These are phyloP conservation scores for Cyclina sinensis DNA, from an alignment of 1,140 invertebrate species.

Conservation along the genomic window DNA sequence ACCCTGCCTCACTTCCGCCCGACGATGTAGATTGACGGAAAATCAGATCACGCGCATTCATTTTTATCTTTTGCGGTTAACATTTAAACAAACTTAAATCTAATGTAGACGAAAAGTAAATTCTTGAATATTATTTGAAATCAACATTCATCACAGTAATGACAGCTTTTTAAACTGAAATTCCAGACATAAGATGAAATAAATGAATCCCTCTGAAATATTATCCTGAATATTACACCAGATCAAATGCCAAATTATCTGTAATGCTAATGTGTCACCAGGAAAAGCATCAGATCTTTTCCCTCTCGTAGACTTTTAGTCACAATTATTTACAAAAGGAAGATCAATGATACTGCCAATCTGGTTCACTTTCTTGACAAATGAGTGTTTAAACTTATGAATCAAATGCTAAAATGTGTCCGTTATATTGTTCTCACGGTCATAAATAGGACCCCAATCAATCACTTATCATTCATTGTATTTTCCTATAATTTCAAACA, in stretches of 20 bases:
- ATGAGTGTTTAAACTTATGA: background rate
- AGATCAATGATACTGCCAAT: background rate
- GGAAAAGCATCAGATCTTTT: background rate
- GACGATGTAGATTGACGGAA: slow-evolving; percentile 30
- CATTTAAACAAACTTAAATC: too few species aligned
- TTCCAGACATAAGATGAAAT: background rate
- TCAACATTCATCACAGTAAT: too few species aligned
- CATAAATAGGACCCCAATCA: too few species aligned
- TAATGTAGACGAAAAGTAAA: too few species aligned
- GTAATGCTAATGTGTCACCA: background rate
- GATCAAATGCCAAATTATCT: background rate
- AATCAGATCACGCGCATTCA: slow-evolving; percentile 14
- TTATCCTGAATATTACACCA: background rate
- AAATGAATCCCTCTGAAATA: background rate
- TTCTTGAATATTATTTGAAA: too few species aligned
- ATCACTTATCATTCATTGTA: too few species aligned
- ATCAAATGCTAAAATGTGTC: background rate
- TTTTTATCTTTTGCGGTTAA: background rate
- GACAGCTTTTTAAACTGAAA: background rate
- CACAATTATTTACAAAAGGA: background rate
- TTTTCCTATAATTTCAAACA: too few species aligned
- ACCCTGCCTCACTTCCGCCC: slow-evolving; percentile 2
- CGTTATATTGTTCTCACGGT: background rate
- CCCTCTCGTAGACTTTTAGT: background rate
- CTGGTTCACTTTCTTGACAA: background rate